phyloP scores from a whole-genome alignment of 2,797 vertebrate genomes.

The Sylvia borin region DNA sequence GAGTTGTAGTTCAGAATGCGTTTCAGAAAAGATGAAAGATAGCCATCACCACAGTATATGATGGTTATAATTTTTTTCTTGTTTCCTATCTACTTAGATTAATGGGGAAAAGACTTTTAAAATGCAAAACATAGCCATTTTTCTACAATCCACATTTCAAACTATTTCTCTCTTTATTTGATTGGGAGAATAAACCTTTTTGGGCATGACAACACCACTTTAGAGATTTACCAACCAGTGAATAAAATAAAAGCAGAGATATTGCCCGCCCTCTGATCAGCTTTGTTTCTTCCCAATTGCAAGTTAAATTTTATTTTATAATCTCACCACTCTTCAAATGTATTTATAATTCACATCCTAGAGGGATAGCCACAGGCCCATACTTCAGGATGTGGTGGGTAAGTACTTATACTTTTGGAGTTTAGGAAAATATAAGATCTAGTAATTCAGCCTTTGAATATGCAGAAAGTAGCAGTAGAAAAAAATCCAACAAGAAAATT shows the following conservation, averaged over 20 bases:
- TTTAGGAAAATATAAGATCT: background rate
- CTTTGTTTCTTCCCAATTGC: background rate
- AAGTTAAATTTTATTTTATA: background rate
- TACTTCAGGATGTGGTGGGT: background rate
- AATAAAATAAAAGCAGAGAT: background rate
- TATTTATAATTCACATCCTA: background rate
- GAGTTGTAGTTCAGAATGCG: background rate
- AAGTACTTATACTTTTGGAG: background rate
- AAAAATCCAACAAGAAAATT: background rate
- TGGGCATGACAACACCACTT: background rate
- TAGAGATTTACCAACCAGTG: background rate
- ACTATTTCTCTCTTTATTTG: background rate
- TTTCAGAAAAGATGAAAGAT: background rate
- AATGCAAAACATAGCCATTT: background rate
- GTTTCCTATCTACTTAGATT: background rate
- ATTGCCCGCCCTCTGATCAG: background rate
- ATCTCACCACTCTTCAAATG: background rate
- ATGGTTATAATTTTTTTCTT: background rate
- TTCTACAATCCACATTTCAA: background rate
- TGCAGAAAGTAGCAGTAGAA: background rate
- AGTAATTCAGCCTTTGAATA: background rate
- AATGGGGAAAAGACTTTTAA: background rate
- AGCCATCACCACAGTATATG: background rate
- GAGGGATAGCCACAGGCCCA: background rate
- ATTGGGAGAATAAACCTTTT: background rate